phyloP scores from a whole-genome alignment of 2,113 vertebrate species.

The Heterochromis multidens region DNA sequence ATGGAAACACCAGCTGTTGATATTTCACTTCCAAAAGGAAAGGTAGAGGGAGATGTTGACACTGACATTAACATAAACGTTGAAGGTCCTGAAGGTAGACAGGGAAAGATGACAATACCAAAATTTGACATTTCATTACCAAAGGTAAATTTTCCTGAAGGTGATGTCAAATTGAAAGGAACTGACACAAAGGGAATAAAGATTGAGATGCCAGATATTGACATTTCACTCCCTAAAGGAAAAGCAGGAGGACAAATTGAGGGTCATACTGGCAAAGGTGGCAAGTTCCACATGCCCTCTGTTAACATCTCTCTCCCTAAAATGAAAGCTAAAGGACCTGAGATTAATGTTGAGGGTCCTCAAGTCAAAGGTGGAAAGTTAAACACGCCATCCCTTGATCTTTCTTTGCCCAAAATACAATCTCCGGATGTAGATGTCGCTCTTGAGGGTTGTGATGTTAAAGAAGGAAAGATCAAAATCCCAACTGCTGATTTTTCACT shows the following conservation, averaged over 20 bases:
- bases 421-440: background rate
- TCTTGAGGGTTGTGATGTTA: background rate
- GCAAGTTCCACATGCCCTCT: conserved; percentile 43
- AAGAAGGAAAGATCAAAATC: conserved; percentile 44
- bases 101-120: conserved; percentile 30
- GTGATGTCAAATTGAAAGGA: background rate
- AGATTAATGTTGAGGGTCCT: conserved; percentile 11
- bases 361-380: conserved; percentile 46
- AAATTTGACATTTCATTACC: conserved; percentile 27
- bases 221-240: conserved; percentile 29
- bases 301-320: conserved; percentile 49
- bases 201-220: background rate
- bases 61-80: conserved; percentile 9
- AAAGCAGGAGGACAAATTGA: conserved; percentile 17
- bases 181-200: background rate
- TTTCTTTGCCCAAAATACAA: conserved; percentile 35
- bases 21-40: conserved; percentile 44
- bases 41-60: conserved; percentile 21
- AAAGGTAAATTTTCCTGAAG: background rate
- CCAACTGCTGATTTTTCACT: conserved; percentile 24
- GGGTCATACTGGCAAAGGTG: conserved; percentile 24
- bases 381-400: conserved; percentile 29
- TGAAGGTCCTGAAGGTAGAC: conserved; percentile 21
- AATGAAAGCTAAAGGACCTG: background rate
- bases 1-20: conserved; percentile 2